Conservation (phyloP, 2,888 invertebrate genomes). For the Aethes cnicana region DNA sequence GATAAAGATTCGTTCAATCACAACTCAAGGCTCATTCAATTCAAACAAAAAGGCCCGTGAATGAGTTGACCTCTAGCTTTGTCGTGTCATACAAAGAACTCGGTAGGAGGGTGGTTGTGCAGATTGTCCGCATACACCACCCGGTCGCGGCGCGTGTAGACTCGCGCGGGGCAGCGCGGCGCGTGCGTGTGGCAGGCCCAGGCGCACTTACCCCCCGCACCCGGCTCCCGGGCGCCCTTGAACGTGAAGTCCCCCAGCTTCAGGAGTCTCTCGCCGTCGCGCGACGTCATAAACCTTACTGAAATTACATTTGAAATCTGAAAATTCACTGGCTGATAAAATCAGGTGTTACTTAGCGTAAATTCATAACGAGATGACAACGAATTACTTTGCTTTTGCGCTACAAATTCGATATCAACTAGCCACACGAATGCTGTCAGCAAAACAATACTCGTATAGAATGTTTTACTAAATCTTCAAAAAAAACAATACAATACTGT, state of each 20-base stretch:
- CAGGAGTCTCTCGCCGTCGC: slow-evolving; percentile 66
- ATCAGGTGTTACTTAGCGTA: too few relatives aligned
- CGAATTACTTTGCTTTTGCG: too few relatives aligned
- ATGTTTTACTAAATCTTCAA: too few relatives aligned
- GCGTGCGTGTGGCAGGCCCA: slow-evolving; percentile 74
- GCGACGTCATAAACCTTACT: slow-evolving; percentile 73
- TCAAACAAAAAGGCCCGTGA: too few relatives aligned
- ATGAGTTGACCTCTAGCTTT: too few relatives aligned
- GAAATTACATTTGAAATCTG: too few relatives aligned
- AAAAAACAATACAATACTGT: too few relatives aligned
- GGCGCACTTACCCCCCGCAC: slow-evolving; percentile 51
- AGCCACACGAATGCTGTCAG: too few relatives aligned
- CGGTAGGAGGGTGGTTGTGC: slow-evolving; percentile 74
- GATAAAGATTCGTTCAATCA: slow-evolving; percentile 8
- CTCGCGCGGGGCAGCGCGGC: slow-evolving; percentile 64
- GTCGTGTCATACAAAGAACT: slow-evolving; percentile 75
- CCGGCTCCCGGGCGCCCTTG: slow-evolving; percentile 49
- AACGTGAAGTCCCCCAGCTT: slow-evolving; percentile 75
- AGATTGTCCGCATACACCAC: slow-evolving; percentile 62
- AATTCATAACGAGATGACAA: too few relatives aligned
- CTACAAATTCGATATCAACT: too few relatives aligned
- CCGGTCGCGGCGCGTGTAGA: slow-evolving; percentile 59
- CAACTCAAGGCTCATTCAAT: background rate
- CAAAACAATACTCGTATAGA: too few relatives aligned
- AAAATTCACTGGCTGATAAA: too few relatives aligned